These are phyloP conservation scores for Drosophila leonis DNA, from an alignment of 2,888 invertebrate species.

Conservation along the genomic window DNA sequence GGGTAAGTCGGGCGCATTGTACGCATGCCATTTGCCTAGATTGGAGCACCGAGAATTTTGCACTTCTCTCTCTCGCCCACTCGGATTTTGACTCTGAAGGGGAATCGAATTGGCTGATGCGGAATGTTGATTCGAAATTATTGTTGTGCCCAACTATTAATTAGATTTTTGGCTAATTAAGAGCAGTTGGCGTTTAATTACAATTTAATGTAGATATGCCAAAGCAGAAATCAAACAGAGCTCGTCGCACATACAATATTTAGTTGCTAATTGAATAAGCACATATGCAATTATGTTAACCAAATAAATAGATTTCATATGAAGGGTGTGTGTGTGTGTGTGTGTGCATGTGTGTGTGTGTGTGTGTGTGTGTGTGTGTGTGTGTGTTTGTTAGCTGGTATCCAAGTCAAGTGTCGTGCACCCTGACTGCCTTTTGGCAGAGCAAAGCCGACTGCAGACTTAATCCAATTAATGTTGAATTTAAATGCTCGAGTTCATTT, in stretches of 20 bases:
- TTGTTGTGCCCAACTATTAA: constrained; percentile 3
- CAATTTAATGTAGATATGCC: background rate
- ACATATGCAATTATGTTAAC: constrained; percentile 48
- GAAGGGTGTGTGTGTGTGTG: too few species aligned
- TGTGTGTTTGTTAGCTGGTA: background rate
- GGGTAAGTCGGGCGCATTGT: constrained; percentile 43
- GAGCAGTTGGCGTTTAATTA: constrained; percentile 3
- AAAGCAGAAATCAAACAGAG: constrained; percentile 7
- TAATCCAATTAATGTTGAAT: constrained; percentile 81
- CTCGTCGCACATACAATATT: constrained; percentile 24
- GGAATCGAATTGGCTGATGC: background rate
- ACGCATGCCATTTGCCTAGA: constrained; percentile 27
- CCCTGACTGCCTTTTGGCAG: constrained; percentile 12
- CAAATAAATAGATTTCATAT: constrained; percentile 41
- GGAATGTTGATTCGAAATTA: background rate
- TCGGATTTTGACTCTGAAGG: background rate
- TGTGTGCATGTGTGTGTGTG: too few species aligned
- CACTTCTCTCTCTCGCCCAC: constrained; percentile 2
- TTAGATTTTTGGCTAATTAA: constrained; percentile 4
- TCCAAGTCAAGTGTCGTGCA: background rate
- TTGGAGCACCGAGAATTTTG: too few species aligned
- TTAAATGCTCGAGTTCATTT: constrained; percentile 74
- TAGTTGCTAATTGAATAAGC: constrained; percentile 60
- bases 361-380: background rate
- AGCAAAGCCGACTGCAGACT: constrained; percentile 57